Conservation (phyloP, 2,113 vertebrate species). For the Pterocles burchelli region DNA sequence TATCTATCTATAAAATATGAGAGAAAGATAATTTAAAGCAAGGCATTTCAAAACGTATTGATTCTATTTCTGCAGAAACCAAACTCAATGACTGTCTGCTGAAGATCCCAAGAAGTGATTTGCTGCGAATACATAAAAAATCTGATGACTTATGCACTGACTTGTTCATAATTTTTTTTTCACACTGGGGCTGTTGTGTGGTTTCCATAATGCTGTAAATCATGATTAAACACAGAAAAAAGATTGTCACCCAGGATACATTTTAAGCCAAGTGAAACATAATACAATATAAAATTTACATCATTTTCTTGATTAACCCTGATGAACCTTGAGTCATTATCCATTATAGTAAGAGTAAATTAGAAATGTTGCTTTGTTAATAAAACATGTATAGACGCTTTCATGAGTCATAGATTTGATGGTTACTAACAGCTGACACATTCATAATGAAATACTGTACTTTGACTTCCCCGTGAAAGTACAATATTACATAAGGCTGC, state of each 20-base stretch:
- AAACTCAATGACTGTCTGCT: background rate
- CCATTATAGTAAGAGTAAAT: conserved; percentile 64
- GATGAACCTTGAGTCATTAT: conserved; percentile 69
- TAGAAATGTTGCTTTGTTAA: conserved; percentile 71
- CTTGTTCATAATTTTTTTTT: conserved; percentile 36
- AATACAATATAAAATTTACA: conserved; percentile 61
- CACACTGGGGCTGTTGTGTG: background rate
- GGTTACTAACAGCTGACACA: conserved; percentile 60
- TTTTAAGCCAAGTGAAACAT: conserved; percentile 64
- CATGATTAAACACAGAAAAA: conserved; percentile 57
- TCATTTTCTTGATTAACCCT: conserved; percentile 72
- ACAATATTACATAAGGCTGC: background rate
- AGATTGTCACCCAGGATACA: conserved; percentile 29
- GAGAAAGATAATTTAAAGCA: conserved; percentile 27
- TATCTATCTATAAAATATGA: background rate
- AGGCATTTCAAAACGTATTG: background rate
- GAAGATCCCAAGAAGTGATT: conserved; percentile 8
- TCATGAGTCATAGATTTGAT: conserved; percentile 69
- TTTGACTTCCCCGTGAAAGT: background rate
- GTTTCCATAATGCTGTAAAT: conserved; percentile 50
- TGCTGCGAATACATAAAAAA: conserved; percentile 22
- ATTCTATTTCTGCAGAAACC: background rate
- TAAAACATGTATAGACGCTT: conserved; percentile 62
- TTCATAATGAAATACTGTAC: conserved; percentile 63
- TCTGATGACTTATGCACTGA: conserved; percentile 37